These are phyloP conservation scores for Aleadryas rufinucha DNA, from an alignment of 2,113 vertebrate species.

Conservation along the genomic window DNA sequence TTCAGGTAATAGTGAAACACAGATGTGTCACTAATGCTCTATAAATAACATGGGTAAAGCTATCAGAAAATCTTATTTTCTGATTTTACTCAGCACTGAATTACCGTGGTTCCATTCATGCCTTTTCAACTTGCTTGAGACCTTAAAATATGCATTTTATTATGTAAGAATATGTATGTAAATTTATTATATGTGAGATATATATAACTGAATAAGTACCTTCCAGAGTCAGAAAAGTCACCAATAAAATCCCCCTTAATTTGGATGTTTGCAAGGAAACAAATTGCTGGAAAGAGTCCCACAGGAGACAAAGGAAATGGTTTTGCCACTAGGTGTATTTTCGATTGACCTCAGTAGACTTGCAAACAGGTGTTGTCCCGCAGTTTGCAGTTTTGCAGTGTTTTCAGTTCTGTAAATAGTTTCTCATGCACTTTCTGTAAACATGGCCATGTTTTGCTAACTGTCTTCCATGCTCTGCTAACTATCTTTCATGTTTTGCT, in stretches of 20 bases:
- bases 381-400: too few relatives aligned
- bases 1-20: neutral
- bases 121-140: neutral
- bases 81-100: neutral
- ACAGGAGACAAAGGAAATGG: neutral
- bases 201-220: neutral
- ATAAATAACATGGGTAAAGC: neutral
- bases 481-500: too few relatives aligned
- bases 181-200: neutral
- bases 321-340: neutral
- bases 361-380: neutral
- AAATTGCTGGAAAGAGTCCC: neutral
- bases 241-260: neutral
- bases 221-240: neutral
- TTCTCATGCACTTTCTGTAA: too few relatives aligned
- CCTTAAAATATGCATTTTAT: neutral
- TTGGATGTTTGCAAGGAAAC: neutral
- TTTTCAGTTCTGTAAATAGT: too few relatives aligned
- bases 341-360: neutral
- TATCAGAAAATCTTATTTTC: neutral
- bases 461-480: too few relatives aligned
- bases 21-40: neutral
- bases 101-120: neutral
- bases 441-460: too few relatives aligned
- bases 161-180: neutral